Conservation (phyloP, 2,888 invertebrate species). For the Acheta domesticus region DNA sequence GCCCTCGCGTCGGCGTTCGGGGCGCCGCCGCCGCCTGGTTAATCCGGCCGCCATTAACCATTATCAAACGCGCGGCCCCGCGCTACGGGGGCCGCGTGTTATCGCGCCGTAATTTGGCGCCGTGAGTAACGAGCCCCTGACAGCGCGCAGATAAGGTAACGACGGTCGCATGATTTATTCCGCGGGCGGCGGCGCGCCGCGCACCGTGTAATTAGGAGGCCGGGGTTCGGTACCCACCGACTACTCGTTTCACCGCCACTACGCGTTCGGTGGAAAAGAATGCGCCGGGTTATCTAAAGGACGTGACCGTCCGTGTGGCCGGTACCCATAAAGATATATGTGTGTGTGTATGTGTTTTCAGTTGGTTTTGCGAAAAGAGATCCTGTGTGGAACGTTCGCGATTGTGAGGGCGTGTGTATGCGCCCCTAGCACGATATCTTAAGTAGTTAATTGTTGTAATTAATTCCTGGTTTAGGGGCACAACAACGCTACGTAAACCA, state of each 20-base stretch:
- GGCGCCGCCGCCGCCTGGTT: background rate
- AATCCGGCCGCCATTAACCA: background rate
- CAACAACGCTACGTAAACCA: too few relatives aligned
- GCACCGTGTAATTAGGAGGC: background rate
- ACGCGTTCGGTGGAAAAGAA: too few relatives aligned
- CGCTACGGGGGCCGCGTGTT: background rate
- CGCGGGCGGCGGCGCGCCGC: background rate
- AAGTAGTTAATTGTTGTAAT: too few relatives aligned
- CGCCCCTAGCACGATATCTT: too few relatives aligned
- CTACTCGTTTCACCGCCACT: background rate
- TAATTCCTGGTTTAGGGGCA: too few relatives aligned
- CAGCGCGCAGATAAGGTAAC: background rate
- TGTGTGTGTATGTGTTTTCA: too few relatives aligned
- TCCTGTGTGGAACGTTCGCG: too few relatives aligned
- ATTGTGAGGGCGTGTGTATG: too few relatives aligned
- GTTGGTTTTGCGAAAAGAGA: too few relatives aligned
- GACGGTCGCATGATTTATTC: constrained; percentile 9
- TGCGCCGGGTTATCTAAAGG: too few relatives aligned
- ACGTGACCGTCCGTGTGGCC: too few relatives aligned
- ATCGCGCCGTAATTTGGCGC: background rate
- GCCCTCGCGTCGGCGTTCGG: background rate
- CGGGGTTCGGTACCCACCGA: background rate
- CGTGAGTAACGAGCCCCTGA: constrained; percentile 6
- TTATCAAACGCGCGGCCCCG: background rate
- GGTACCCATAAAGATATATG: too few relatives aligned